phyloP scores from a whole-genome alignment of 2,113 vertebrate species.

The Boleophthalmus pectinirostris region DNA sequence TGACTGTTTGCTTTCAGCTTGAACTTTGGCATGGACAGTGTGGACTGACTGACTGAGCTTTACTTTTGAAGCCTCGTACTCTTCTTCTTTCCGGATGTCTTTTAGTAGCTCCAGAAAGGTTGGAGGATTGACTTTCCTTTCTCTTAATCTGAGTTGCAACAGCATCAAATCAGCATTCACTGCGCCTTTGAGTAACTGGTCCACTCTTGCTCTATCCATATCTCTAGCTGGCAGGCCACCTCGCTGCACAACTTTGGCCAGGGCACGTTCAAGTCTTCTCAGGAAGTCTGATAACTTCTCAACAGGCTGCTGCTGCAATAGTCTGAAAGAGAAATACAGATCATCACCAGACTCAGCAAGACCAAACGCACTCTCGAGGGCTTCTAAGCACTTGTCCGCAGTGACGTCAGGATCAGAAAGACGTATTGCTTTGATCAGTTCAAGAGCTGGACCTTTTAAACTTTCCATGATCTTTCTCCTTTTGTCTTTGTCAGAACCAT shows the following conservation, averaged over 20 bases:
- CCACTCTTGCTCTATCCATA: slow-evolving; percentile 6
- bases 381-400: slow-evolving; percentile 20
- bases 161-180: slow-evolving; percentile 19
- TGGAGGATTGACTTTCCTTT: slow-evolving; percentile 1
- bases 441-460: slow-evolving; percentile 9
- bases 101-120: slow-evolving; percentile 23
- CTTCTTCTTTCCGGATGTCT: slow-evolving; percentile 20
- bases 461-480: slow-evolving; percentile 4
- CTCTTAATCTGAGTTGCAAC: slow-evolving; percentile 21
- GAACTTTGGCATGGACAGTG: not conserved
- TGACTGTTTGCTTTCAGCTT: slow-evolving; percentile 1
- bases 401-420: slow-evolving; percentile 5
- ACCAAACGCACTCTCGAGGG: slow-evolving; percentile 22
- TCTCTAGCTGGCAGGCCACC: not conserved
- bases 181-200: slow-evolving; percentile 24
- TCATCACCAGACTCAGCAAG: slow-evolving; percentile 33
- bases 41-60: not conserved
- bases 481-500: slow-evolving; percentile 9
- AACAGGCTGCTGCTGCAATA: slow-evolving; percentile 1
- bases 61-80: slow-evolving; percentile 10
- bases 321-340: slow-evolving; percentile 21
- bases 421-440: slow-evolving; percentile 10
- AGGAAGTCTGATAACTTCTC: slow-evolving; percentile 25
- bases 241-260: slow-evolving; percentile 26
- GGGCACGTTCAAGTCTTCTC: too few relatives aligned